These are phyloP conservation scores for Colostygia pectinataria DNA, from an alignment of 2,888 invertebrate species.

Conservation along the genomic window DNA sequence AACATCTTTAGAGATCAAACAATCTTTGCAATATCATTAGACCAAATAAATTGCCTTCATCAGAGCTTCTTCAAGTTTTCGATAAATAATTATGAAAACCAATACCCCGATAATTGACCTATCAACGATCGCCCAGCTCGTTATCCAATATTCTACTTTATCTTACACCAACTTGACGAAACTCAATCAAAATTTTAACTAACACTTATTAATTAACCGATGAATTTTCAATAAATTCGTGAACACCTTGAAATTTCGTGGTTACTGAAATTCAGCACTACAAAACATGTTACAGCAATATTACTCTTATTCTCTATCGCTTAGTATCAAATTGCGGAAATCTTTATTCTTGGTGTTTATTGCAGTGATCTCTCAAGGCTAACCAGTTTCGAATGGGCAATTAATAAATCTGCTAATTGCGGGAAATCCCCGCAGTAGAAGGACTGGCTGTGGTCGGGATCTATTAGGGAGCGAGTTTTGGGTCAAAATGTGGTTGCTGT, in stretches of 20 bases:
- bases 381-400: constrained; percentile 20
- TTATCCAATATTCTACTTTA: not conserved
- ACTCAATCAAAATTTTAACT: constrained; percentile 15
- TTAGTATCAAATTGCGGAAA: constrained; percentile 2
- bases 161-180: not conserved
- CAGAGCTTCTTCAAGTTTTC: not conserved
- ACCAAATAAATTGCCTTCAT: no score
- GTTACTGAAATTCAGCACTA: not conserved
- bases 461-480: constrained; percentile 2
- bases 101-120: not conserved
- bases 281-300: not conserved
- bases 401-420: constrained; percentile 32
- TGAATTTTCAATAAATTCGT: constrained; percentile 20
- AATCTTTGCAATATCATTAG: no score
- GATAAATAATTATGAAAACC: not conserved
- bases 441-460: constrained; percentile 11
- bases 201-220: constrained; percentile 14
- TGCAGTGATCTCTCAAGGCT: constrained; percentile 17
- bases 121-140: not conserved
- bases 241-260: constrained; percentile 7
- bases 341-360: not conserved
- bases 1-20: no score
- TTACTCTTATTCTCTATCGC: constrained; percentile 6
- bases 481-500: constrained; percentile 10
- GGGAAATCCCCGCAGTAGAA: constrained; percentile 16